Base-by-base conservation (phyloP, 2,797 vertebrate genomes). In the Schizopygopsis malacanthus region DNA sequence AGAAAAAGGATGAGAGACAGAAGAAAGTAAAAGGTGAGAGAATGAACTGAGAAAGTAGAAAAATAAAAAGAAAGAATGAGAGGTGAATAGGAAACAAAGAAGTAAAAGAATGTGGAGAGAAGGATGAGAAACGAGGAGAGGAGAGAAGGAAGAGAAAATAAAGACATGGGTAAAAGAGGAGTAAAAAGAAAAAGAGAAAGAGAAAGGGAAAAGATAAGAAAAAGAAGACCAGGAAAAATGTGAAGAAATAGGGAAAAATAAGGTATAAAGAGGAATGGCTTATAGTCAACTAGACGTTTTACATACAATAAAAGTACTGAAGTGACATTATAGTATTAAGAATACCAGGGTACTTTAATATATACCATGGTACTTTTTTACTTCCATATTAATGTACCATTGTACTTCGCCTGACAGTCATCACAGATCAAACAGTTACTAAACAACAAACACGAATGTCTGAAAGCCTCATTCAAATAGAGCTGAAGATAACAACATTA, bases 391-490 rank as follows among this genome's bases (percentile, higher is more conserved):
- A 3, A 75, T 13, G 28, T 56, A 77, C 6, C 73, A 76, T 33
- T 33, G 28, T 33, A 33, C 37, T 76, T 37, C 10, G 3, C 16
- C 67, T 22, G 37, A 71, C 37, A 43, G 69, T 7, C 37, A 41
- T 43, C 61, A 67, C 16, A 67, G 43, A 33, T 28, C 79, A 81
- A 81, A 81, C 61, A 37, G 16, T 22, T 50, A 33, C 22, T 80
- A 33, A 37, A 65, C n/a, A 33, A 22, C 10, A 65, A 22, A 63
- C 25, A 50, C 9, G 71, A 50, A 82, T 54, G 22, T 39, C 22
- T 25, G 12, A 39, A 22, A 82, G 8, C 22, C 4, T 71, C 37
- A 41, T 56, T 28, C 80, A 86, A 89, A 63, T 79, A 86, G 54
- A 85, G 33, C 28, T 18, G n/a, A 25, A 33, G 25, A 80, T 37